A percentile compares a stretch with the other conserved stretches of the same genome.
phyloP scores from a whole-genome alignment of 2,113 vertebrate species.

The Sebastes schlegelii region DNA sequence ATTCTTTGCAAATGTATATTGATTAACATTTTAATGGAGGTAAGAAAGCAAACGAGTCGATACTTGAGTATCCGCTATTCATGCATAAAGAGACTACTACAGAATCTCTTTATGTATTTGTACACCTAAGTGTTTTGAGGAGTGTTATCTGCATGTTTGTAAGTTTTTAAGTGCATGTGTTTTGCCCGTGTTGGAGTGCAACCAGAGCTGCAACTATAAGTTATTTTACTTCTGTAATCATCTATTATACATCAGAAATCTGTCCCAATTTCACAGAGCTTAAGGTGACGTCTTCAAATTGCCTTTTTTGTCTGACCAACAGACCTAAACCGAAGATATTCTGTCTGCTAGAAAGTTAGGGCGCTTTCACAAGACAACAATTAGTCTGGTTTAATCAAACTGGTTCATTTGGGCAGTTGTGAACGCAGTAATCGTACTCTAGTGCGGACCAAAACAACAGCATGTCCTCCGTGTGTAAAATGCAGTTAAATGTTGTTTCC shows the following conservation, averaged over 20 bases:
- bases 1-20: conserved; percentile 59
- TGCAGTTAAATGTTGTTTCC: conserved; percentile 2
- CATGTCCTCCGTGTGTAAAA: background rate
- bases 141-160: conserved; percentile 9
- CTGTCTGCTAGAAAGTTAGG: no score
- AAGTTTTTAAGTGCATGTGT: background rate
- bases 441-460: no score
- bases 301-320: background rate
- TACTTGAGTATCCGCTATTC: conserved; percentile 24
- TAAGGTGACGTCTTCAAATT: background rate
- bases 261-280: no score
- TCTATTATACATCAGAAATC: background rate
- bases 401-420: no score
- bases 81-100: conserved; percentile 17
- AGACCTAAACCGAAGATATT: background rate
- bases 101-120: conserved; percentile 1
- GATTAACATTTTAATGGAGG: conserved; percentile 56
- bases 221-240: background rate
- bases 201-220: background rate
- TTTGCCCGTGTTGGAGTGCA: background rate
- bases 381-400: no score
- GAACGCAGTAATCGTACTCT: no score
- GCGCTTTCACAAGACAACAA: no score
- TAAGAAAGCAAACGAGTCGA: conserved; percentile 34
- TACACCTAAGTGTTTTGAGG: conserved; percentile 15